Conservation (phyloP, 1,140 invertebrate genomes). For the Neuroterus valhalla region DNA sequence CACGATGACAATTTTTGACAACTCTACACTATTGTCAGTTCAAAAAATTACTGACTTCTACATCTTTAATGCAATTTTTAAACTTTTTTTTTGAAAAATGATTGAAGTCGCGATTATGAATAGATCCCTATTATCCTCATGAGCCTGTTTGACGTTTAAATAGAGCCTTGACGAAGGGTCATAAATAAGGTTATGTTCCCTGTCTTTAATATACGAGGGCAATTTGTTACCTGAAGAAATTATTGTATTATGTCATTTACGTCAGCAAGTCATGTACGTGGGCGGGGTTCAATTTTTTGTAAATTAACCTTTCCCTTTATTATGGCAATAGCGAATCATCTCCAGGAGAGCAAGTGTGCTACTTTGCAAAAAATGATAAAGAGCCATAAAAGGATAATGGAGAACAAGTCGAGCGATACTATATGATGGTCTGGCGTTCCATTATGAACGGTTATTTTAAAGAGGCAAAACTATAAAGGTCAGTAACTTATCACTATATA, state of each 20-base stretch:
- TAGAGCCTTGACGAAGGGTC: neutral
- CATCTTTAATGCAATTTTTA: no score
- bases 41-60: no score
- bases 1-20: no score
- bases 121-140: no score
- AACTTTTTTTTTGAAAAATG: no score
- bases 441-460: neutral
- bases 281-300: neutral
- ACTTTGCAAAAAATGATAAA: constrained; percentile 21
- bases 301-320: neutral
- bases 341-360: neutral
- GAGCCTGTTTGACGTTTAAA: neutral
- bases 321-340: neutral
- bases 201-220: constrained; percentile 19
- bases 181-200: constrained; percentile 21
- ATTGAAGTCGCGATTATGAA: no score
- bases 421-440: constrained; percentile 14
- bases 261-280: neutral
- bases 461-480: constrained; percentile 22
- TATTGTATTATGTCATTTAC: constrained; percentile 25
- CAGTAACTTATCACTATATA: neutral
- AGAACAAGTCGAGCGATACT: constrained; percentile 7
- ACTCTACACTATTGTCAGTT: no score
- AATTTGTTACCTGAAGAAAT: constrained; percentile 19
- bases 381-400: constrained; percentile 22